Percentiles rank a stretch among this genome's conserved stretches.
phyloP scores from a whole-genome alignment of 2,797 vertebrate genomes.

The Neomorphus geoffroyi region DNA sequence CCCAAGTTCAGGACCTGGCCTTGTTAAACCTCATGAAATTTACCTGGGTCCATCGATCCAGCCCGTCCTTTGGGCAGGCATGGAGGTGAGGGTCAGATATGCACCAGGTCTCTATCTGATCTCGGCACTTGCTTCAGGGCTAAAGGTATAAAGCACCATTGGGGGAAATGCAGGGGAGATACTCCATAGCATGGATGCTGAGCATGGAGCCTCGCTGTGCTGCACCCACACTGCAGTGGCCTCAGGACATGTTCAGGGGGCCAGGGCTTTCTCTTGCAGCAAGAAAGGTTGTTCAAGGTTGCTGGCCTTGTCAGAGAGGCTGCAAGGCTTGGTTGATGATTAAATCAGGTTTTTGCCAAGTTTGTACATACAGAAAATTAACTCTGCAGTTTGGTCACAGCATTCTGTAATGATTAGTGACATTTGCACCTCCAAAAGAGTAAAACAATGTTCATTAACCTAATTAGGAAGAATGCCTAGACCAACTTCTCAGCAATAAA shows the following conservation, averaged over 20 bases:
- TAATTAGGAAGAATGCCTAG: not conserved
- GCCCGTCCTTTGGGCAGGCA: not conserved
- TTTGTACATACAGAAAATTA: not conserved
- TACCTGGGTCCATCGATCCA: no score
- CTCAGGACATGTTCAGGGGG: fast-evolving
- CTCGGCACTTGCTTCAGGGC: not conserved
- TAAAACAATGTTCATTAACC: not conserved
- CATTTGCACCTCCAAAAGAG: not conserved
- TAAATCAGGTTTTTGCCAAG: not conserved
- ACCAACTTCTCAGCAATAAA: not conserved
- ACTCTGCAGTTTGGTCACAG: not conserved
- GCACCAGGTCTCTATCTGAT: not conserved
- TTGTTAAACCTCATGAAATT: no score
- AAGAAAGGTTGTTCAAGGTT: not conserved
- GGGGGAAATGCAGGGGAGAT: not conserved
- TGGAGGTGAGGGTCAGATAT: not conserved
- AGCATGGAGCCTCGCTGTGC: not conserved
- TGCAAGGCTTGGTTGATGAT: not conserved
- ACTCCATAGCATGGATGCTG: not conserved
- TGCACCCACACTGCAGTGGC: not conserved
- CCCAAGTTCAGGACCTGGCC: no score
- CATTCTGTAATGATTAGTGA: not conserved
- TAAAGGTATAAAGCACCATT: not conserved
- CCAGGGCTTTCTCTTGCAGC: not conserved
- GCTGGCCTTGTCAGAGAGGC: not conserved